Evolutionary conservation across 1,140 invertebrate species (phyloP).

Genomic region (Ectropis grisescens): DNA sequence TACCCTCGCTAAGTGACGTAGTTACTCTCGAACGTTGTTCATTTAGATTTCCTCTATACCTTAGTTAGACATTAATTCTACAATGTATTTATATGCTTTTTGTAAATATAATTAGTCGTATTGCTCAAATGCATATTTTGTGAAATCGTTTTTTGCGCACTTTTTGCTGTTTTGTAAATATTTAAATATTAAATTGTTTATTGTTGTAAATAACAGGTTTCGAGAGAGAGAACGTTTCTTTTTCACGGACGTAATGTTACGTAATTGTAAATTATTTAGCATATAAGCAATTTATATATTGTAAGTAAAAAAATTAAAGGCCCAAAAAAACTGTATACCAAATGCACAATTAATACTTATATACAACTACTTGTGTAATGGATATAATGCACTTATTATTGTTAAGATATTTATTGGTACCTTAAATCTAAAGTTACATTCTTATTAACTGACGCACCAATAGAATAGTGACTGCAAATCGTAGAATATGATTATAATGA

Average conservation of each 20-base stretch:
- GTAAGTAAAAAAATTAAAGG: conserved; percentile 39
- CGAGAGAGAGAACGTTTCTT: conserved; percentile 35
- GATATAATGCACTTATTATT: conserved; percentile 19
- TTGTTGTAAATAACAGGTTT: conserved; percentile 42
- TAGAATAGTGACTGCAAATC: conserved; percentile 33
- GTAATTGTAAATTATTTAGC: conserved; percentile 36
- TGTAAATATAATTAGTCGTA: conserved; percentile 66
- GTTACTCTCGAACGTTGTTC: too few species aligned
- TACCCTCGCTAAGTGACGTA: too few species aligned
- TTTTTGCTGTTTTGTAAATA: conserved; percentile 62
- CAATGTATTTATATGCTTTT: conserved; percentile 45
- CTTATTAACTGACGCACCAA: conserved; percentile 34
- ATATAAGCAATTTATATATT: conserved; percentile 20
- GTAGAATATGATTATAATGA: too few species aligned
- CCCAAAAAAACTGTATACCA: conserved; percentile 57
- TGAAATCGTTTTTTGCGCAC: conserved; percentile 64
- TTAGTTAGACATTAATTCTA: conserved; percentile 24
- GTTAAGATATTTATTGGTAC: conserved; percentile 21
- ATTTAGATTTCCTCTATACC: too few species aligned
- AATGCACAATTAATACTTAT: conserved; percentile 55
- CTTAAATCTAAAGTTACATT: conserved; percentile 20
- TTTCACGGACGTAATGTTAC: conserved; percentile 15
- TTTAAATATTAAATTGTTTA: conserved; percentile 25
- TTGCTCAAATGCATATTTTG: conserved; percentile 70
- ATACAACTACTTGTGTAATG: conserved; percentile 22